Conservation (phyloP, 2,888 invertebrate genomes). For the Cantharis flavilabris region DNA sequence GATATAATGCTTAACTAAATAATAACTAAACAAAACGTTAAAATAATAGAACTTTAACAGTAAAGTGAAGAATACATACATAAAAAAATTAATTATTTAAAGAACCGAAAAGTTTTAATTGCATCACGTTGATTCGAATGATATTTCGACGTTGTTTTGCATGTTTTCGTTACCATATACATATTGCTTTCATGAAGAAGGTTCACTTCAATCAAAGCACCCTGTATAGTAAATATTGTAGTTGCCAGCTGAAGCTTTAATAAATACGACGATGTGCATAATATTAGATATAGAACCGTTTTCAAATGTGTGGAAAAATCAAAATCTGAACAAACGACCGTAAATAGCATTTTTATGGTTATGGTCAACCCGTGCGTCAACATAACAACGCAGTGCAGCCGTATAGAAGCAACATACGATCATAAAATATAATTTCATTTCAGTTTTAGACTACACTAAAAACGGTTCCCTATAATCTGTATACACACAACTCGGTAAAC, state of each 20-base stretch:
- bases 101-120: too few species aligned
- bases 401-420: conserved; percentile 24
- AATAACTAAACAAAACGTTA: too few species aligned
- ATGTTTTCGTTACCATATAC: too few species aligned
- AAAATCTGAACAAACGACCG: conserved; percentile 32
- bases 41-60: too few species aligned
- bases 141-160: too few species aligned
- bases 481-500: neutral
- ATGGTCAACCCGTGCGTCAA: conserved; percentile 33
- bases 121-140: too few species aligned
- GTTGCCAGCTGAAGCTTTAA: neutral
- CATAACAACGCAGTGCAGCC: conserved; percentile 29
- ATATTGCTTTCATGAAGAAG: too few species aligned
- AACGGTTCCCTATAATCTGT: conserved; percentile 37
- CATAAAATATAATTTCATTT: conserved; percentile 42
- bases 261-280: conserved; percentile 14
- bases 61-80: too few species aligned
- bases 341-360: conserved; percentile 37
- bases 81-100: too few species aligned
- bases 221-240: neutral
- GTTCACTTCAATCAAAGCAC: neutral
- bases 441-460: conserved; percentile 39
- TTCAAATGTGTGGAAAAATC: conserved; percentile 31
- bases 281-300: conserved; percentile 27
- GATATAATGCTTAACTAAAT: too few species aligned